Evolutionary conservation across 2,888 invertebrate genomes (phyloP).

Genomic region (Eilema sororculum): DNA sequence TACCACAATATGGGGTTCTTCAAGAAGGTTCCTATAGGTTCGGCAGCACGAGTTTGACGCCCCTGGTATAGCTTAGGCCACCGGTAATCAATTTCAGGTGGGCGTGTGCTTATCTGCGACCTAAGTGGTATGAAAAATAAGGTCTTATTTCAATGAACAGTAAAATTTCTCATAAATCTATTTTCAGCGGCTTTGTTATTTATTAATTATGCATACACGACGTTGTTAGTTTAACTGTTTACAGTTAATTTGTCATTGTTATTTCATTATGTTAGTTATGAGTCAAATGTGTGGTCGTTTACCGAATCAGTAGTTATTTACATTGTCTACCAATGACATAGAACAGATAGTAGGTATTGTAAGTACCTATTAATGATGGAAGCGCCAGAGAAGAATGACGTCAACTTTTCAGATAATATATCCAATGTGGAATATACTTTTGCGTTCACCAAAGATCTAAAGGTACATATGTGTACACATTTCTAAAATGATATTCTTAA

Average conservation of each 20-base stretch:
- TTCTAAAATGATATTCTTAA: no score
- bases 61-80: no score
- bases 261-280: neutral
- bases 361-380: neutral
- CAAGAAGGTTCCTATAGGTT: no score
- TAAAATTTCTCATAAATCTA: neutral
- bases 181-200: neutral
- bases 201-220: neutral
- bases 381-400: neutral
- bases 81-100: no score
- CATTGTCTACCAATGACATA: neutral
- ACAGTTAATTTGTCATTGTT: neutral
- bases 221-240: neutral
- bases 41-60: no score
- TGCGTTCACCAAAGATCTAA: no score
- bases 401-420: no score
- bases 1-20: no score
- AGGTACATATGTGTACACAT: no score
- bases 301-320: conserved; percentile 1
- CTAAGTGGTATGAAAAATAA: no score
- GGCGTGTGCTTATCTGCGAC: no score
- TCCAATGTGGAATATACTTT: no score
- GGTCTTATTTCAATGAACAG: neutral
- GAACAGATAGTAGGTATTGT: neutral
- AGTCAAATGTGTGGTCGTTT: conserved; percentile 1